Conservation (phyloP, 2,113 vertebrate species). For the Odontesthes bonariensis region DNA sequence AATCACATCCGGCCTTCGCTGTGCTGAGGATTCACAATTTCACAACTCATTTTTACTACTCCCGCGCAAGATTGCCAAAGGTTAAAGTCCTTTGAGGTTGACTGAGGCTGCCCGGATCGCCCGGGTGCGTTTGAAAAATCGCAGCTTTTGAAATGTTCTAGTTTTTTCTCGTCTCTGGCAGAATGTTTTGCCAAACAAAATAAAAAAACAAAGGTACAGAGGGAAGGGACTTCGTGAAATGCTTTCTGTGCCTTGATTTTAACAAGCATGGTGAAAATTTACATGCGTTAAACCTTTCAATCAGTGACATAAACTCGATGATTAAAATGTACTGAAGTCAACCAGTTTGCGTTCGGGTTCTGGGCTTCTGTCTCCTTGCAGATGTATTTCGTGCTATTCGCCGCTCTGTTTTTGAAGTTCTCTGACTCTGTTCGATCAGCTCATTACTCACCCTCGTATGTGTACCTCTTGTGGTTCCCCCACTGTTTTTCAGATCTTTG, state of each 20-base stretch:
- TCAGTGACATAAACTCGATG: too few relatives aligned
- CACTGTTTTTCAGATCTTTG: not conserved
- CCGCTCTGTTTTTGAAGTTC: not conserved
- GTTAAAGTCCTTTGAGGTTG: conserved; percentile 32
- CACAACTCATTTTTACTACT: conserved; percentile 27
- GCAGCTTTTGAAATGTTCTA: not conserved
- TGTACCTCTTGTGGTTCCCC: conserved; percentile 1
- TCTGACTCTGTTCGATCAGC: conserved; percentile 9
- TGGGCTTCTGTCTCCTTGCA: not conserved
- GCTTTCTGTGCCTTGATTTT: not conserved
- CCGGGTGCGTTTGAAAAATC: conserved; percentile 33
- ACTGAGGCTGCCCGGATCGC: conserved; percentile 4
- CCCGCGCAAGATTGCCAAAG: conserved; percentile 14
- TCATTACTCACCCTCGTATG: not conserved
- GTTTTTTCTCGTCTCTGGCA: not conserved
- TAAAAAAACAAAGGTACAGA: not conserved
- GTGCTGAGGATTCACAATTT: conserved; percentile 38
- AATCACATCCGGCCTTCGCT: not conserved
- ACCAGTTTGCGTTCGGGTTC: not conserved
- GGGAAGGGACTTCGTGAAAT: not conserved
- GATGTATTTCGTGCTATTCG: not conserved
- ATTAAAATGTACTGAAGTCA: not conserved
- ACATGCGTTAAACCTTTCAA: too few relatives aligned
- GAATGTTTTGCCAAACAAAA: not conserved
- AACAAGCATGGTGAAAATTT: too few relatives aligned